Evolutionary conservation across 2,888 invertebrate species (phyloP).

Genomic region (Drosophila mercatorum): DNA sequence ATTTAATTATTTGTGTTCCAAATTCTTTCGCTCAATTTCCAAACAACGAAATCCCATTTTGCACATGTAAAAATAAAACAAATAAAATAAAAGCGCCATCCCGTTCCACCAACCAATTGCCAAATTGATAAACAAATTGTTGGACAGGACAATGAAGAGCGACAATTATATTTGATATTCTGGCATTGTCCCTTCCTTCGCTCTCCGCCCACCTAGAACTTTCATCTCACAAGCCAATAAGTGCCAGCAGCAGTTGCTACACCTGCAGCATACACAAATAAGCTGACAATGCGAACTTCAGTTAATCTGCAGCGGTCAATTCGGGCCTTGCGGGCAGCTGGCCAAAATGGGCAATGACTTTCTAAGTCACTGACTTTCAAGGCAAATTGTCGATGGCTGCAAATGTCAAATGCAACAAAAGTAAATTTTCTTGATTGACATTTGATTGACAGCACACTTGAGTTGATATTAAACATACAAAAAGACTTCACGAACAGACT

Average conservation of each 20-base stretch:
- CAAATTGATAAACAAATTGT: conserved; percentile 60
- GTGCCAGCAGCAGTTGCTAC: conserved; percentile 40
- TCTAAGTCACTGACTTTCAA: conserved; percentile 9
- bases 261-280: conserved; percentile 30
- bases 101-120: conserved; percentile 36
- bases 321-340: conserved; percentile 12
- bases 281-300: conserved; percentile 49
- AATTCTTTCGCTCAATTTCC: conserved; percentile 12
- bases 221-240: conserved; percentile 54
- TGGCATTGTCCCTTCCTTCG: not conserved
- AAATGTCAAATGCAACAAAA: not conserved
- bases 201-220: conserved; percentile 1
- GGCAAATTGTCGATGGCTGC: conserved; percentile 1
- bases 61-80: conserved; percentile 40
- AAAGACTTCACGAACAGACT: conserved; percentile 6
- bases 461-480: not conserved
- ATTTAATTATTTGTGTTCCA: conserved; percentile 57
- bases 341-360: not conserved
- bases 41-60: conserved; percentile 52
- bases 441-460: conserved; percentile 22
- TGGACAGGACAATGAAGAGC: conserved; percentile 5
- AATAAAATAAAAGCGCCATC: too few species aligned
- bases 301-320: conserved; percentile 55
- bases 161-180: conserved; percentile 18
- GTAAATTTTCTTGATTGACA: conserved; percentile 13